A percentile compares a stretch with the other conserved stretches of the same genome.
phyloP scores from a whole-genome alignment of 2,888 invertebrate species.

The Philopedon plagiatum region DNA sequence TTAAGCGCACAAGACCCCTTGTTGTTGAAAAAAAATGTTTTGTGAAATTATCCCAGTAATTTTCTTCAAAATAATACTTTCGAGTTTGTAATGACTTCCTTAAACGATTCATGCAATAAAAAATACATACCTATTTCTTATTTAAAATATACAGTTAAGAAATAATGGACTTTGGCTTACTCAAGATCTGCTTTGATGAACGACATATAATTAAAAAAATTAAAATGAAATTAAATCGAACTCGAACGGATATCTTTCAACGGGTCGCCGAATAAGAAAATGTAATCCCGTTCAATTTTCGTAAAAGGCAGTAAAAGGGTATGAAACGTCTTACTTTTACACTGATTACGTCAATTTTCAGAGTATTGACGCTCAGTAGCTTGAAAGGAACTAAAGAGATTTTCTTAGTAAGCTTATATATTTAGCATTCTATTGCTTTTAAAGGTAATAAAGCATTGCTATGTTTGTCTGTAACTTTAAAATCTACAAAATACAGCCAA shows the following conservation, averaged over 20 bases:
- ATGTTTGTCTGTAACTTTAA: too few species aligned
- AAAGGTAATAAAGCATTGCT: background rate
- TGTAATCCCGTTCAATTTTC: conserved; percentile 2
- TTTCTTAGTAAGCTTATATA: background rate
- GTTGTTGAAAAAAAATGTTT: too few species aligned
- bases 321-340: conserved; percentile 2
- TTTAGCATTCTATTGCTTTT: background rate
- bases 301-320: conserved; percentile 2
- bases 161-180: too few species aligned
- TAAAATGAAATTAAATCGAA: background rate
- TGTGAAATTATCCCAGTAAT: too few species aligned
- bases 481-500: too few species aligned
- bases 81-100: too few species aligned
- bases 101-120: too few species aligned
- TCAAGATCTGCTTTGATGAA: too few species aligned
- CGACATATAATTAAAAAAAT: background rate
- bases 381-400: background rate
- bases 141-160: too few species aligned
- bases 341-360: conserved; percentile 14
- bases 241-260: background rate
- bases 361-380: background rate
- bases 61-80: too few species aligned
- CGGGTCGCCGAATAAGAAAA: background rate
- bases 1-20: too few species aligned
- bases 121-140: too few species aligned